phyloP scores from a whole-genome alignment of 2,797 vertebrate species.

The Parambassis ranga region DNA sequence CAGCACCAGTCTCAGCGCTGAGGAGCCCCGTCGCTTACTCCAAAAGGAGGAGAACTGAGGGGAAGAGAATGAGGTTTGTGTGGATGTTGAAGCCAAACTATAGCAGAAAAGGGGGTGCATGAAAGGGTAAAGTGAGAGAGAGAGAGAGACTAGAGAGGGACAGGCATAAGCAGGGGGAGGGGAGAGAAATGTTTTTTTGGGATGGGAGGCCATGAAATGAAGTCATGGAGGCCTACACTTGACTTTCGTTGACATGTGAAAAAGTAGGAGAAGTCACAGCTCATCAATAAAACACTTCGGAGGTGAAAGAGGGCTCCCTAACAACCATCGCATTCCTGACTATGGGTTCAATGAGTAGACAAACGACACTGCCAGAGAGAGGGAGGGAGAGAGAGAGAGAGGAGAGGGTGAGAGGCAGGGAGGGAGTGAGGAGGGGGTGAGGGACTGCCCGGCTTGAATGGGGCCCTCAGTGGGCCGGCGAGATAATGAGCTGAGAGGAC shows the following conservation, averaged over 20 bases:
- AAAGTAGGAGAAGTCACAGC: conserved; percentile 80
- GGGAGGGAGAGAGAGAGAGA: conserved; percentile 33
- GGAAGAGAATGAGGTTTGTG: conserved; percentile 56
- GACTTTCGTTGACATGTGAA: conserved; percentile 80
- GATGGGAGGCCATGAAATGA: conserved; percentile 67
- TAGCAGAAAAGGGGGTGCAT: conserved; percentile 65
- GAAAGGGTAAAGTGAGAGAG: conserved; percentile 51
- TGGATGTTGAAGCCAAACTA: conserved; percentile 56
- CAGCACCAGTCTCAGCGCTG: conserved; percentile 62
- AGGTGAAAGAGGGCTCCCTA: conserved; percentile 80
- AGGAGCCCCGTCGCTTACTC: conserved; percentile 59
- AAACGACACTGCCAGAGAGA: conserved; percentile 76
- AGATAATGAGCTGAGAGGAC: conserved; percentile 82
- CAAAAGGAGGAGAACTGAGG: conserved; percentile 51
- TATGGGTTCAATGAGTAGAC: conserved; percentile 79
- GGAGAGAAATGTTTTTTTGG: conserved; percentile 32
- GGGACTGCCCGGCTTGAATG: conserved; percentile 71
- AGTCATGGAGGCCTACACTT: conserved; percentile 78
- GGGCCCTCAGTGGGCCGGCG: conserved; percentile 79
- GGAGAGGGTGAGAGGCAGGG: conserved; percentile 7
- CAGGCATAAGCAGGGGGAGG: conserved; percentile 57
- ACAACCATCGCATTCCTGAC: conserved; percentile 80
- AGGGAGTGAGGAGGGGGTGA: conserved; percentile 9
- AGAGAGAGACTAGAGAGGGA: conserved; percentile 13
- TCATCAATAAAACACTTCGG: conserved; percentile 84